phyloP scores from a whole-genome alignment of 2,113 vertebrate species.

The Pyxicephalus adspersus region DNA sequence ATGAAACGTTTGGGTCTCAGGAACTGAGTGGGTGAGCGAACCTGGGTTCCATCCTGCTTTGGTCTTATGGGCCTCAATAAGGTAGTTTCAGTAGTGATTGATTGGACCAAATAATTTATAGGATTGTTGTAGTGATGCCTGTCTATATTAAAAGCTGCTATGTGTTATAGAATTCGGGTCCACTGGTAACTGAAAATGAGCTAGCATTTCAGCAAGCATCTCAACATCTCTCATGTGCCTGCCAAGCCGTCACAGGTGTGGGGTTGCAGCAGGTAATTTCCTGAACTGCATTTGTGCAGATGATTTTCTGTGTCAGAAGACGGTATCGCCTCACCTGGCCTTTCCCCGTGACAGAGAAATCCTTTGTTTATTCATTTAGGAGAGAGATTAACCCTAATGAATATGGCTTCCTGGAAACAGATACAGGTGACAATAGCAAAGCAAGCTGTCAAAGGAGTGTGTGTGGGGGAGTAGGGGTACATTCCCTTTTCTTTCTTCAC shows the following conservation, averaged over 20 bases:
- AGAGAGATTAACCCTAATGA: slow-evolving; percentile 87
- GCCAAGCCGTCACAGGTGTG: slow-evolving; percentile 83
- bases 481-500: slow-evolving; percentile 94
- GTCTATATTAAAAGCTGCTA: no score
- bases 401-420: slow-evolving; percentile 87
- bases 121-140: no score
- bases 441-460: slow-evolving; percentile 60
- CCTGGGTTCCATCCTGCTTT: no score
- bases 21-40: no score
- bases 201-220: slow-evolving; percentile 54
- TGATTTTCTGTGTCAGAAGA: slow-evolving; percentile 87
- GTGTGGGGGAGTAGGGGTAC: slow-evolving; percentile 62
- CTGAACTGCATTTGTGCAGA: slow-evolving; percentile 76
- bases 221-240: slow-evolving; percentile 66
- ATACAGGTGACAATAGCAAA: slow-evolving; percentile 81
- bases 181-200: neutral
- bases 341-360: slow-evolving; percentile 83
- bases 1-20: no score
- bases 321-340: slow-evolving; percentile 94
- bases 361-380: slow-evolving; percentile 97
- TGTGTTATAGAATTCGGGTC: no score
- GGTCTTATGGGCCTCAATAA: no score
- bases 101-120: no score
- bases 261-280: slow-evolving; percentile 91
- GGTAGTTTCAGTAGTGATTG: no score